Evolutionary conservation across 23 tunicate species (phyloP), one percentile per base, ranked within the genome.

Genomic region (Trididemnum miniatum): DNA sequence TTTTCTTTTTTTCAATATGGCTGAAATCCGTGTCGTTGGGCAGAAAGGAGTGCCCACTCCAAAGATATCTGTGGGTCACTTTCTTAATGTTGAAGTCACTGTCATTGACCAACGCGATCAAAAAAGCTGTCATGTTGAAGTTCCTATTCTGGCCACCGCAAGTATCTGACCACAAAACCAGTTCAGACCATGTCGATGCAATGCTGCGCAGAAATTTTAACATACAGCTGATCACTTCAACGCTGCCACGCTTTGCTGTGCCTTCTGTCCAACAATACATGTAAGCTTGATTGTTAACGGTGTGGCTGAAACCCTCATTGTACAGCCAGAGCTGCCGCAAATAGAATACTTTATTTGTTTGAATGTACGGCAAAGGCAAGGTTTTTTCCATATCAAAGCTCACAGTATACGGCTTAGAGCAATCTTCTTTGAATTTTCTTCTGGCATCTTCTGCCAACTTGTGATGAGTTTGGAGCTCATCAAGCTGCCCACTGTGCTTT

Each of bases 31-130:
- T 24, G 25, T 69, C 75, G 25, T 69, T 69, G 29, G 75, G 75
- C 38, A 32, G 31, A 69, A 12, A 69, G 38, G 75, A 69, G 22
- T 69, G 75, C 4, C 75, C 75, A 69, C 75, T 69, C 75, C 75
- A 69, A 5, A 69, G 20, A 32, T 12, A 69, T 24, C 75, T 69
- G 75, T 69, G 75, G 2, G 75, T 29, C 20, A 69, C 25, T 69
- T 69, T 69, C 37, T 69, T 69, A 31, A 69, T 31, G 75, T 31
- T 69, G 40, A 3, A 5, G 39, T 32, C 9, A 37, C 25, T 34
- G 25, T 69, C 75, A 62, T 62, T 62, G 3, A 69, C 75, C 7
- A 69, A 12, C 7, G 75, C 3, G 12, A 69, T 69, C 39, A 69
- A 24, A 32, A 69, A 69, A 12, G 75, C 38, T 5, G 40, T 34